A percentile compares a stretch with the other conserved stretches of the same genome.
Evolutionary conservation across 2,113 vertebrate species (phyloP).

Genomic region (Elanoides forficatus): DNA sequence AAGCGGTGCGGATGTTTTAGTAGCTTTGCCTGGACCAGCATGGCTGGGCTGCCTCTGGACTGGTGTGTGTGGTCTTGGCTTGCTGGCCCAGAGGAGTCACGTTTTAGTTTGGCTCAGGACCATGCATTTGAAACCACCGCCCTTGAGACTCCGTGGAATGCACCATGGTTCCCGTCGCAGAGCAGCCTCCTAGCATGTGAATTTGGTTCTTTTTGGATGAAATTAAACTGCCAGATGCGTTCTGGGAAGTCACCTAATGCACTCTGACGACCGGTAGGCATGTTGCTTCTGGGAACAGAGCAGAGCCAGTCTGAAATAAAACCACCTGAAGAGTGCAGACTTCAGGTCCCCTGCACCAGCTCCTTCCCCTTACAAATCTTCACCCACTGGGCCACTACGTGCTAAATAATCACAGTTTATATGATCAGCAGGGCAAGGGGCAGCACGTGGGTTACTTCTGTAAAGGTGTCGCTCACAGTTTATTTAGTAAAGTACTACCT

Average conservation of each 20-base stretch:
- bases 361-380: neutral
- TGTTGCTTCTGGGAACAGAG: neutral
- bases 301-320: neutral
- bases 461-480: neutral
- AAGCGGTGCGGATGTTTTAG: neutral
- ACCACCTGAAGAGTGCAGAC: neutral
- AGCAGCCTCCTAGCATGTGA: neutral
- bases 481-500: neutral
- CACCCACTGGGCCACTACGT: neutral
- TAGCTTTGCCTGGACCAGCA: neutral
- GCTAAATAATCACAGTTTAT: neutral
- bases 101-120: neutral
- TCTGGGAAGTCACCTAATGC: neutral
- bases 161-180: neutral
- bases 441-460: neutral
- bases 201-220: neutral
- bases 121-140: rapidly evolving
- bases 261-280: neutral
- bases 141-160: neutral
- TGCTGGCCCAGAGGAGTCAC: neutral
- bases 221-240: neutral
- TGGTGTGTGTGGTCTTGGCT: neutral
- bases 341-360: neutral
- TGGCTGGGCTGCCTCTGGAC: neutral
- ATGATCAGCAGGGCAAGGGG: neutral